phyloP scores from a whole-genome alignment of 2,888 invertebrate genomes.

The Ormyrus labotus region DNA sequence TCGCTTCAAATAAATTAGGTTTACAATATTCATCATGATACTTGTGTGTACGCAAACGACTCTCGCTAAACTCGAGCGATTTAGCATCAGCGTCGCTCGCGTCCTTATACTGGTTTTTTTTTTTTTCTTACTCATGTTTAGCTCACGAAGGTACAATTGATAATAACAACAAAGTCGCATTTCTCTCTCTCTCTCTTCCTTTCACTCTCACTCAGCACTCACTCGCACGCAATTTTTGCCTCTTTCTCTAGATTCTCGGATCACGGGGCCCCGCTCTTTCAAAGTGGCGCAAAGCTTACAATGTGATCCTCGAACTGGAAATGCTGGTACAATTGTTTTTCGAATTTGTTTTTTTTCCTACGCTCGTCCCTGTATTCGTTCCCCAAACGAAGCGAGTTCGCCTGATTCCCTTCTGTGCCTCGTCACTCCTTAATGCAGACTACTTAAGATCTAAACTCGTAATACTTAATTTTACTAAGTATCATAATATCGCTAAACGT shows the following conservation, averaged over 20 bases:
- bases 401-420: background rate
- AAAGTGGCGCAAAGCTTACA: background rate
- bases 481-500: constrained; percentile 48
- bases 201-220: background rate
- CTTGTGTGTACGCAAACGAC: constrained; percentile 23
- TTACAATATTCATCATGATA: constrained; percentile 17
- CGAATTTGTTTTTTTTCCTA: background rate
- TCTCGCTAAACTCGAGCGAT: constrained; percentile 36
- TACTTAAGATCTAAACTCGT: constrained; percentile 53
- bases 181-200: background rate
- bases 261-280: constrained; percentile 8
- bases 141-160: constrained; percentile 28
- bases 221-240: constrained; percentile 34
- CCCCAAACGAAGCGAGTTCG: background rate
- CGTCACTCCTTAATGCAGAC: constrained; percentile 39
- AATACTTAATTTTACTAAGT: constrained; percentile 48
- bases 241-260: background rate
- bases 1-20: constrained; percentile 47
- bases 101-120: constrained; percentile 6
- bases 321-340: background rate
- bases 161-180: constrained; percentile 29
- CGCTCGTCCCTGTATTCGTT: too few relatives aligned
- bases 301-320: too few relatives aligned
- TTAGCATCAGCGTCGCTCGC: constrained; percentile 39
- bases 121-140: background rate